A percentile compares a stretch with the other conserved stretches of the same genome.
phyloP scores from a whole-genome alignment of 2,888 invertebrate genomes.

The Macrophya alboannulata region DNA sequence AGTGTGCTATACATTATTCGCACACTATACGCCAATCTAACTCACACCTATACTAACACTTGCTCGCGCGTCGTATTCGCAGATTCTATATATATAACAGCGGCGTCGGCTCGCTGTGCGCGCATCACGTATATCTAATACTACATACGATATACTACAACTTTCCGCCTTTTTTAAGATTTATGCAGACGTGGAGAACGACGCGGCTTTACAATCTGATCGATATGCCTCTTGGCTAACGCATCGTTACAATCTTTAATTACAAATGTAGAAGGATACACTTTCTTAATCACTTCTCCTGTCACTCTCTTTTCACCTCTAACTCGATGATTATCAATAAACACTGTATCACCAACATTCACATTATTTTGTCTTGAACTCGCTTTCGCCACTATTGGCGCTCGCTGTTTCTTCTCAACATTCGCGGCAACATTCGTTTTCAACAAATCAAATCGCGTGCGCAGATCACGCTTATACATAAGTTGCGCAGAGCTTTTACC shows the following conservation, averaged over 20 bases:
- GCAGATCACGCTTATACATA: conserved; percentile 61
- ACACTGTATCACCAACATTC: conserved; percentile 9
- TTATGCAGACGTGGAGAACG: neutral
- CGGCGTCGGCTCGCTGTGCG: no score
- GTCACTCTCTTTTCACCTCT: neutral
- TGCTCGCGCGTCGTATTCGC: no score
- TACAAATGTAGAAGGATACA: conserved; percentile 20
- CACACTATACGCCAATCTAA: no score
- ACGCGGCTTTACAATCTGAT: conserved; percentile 37
- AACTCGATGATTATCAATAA: neutral
- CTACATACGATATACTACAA: neutral
- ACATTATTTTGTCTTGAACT: neutral
- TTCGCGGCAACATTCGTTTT: conserved; percentile 34
- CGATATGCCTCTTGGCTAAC: neutral
- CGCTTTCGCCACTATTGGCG: neutral
- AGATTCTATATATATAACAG: neutral
- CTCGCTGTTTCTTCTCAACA: conserved; percentile 39
- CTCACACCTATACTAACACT: no score
- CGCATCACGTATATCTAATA: no score
- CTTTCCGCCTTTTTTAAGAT: neutral
- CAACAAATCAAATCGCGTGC: conserved; percentile 62
- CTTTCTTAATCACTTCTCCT: conserved; percentile 21
- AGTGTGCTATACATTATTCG: no score
- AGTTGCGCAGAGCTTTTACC: conserved; percentile 59
- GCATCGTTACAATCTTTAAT: neutral